Evolutionary conservation across 1,140 invertebrate species (phyloP).

Genomic region (Drosophila mayri): DNA sequence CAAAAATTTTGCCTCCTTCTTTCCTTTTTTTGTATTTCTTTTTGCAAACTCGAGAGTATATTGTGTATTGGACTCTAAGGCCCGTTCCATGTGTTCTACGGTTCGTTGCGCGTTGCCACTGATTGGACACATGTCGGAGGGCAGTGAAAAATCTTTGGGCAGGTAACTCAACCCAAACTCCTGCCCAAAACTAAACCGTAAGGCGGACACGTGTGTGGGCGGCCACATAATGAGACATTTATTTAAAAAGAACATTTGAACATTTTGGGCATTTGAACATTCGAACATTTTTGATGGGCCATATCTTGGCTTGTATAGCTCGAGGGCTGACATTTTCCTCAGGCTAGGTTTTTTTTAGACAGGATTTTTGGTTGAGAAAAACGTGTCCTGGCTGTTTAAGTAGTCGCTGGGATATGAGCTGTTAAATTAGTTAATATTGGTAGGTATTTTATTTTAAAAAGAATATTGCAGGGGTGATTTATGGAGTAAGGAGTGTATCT

Average conservation of each 20-base stretch:
- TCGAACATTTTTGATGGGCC: constrained; percentile 53
- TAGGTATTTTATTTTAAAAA: constrained; percentile 17
- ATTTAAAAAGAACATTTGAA: constrained; percentile 58
- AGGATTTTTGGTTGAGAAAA: neutral
- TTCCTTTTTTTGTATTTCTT: constrained; percentile 4
- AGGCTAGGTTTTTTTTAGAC: neutral
- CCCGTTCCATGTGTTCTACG: constrained; percentile 39
- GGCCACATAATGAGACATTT: constrained; percentile 60
- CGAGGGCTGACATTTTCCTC: constrained; percentile 26
- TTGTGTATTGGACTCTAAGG: constrained; percentile 17
- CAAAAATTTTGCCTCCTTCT: constrained; percentile 25
- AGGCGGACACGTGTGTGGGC: constrained; percentile 47
- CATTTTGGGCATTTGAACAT: constrained; percentile 40
- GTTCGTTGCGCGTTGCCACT: constrained; percentile 60
- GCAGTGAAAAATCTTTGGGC: constrained; percentile 51
- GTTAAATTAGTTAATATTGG: constrained; percentile 40
- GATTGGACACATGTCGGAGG: constrained; percentile 60
- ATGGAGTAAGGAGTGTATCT: too few relatives aligned
- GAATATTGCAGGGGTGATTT: neutral
- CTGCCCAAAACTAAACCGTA: constrained; percentile 29
- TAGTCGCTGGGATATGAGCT: constrained; percentile 14
- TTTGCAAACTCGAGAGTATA: constrained; percentile 10
- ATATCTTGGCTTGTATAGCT: constrained; percentile 33
- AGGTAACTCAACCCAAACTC: constrained; percentile 17
- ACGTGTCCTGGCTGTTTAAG: constrained; percentile 35